These are phyloP conservation scores for Lates calcarifer DNA, from an alignment of 2,113 vertebrate genomes.

Conservation along the genomic window DNA sequence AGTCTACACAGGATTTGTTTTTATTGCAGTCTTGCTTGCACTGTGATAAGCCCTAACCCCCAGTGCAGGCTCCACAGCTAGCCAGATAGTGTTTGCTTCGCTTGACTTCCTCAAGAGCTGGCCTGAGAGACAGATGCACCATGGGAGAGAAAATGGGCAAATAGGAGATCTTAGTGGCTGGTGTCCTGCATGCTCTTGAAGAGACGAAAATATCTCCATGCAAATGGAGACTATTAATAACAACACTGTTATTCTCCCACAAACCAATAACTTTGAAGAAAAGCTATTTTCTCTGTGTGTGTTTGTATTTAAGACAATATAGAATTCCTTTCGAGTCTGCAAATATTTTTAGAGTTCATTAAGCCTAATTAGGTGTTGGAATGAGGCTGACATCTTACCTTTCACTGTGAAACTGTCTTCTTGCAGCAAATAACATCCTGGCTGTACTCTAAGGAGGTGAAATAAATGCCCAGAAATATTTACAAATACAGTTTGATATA, in stretches of 20 bases:
- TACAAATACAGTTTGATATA: conserved; percentile 4
- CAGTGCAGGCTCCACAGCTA: conserved; percentile 44
- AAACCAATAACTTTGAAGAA: conserved; percentile 11
- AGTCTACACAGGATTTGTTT: conserved; percentile 51
- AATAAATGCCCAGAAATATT: conserved; percentile 12
- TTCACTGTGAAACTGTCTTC: not conserved
- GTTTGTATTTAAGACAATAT: conserved; percentile 13
- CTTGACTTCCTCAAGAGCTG: conserved; percentile 67
- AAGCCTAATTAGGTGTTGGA: conserved; percentile 43
- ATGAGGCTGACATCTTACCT: conserved; percentile 17
- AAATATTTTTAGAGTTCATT: conserved; percentile 27
- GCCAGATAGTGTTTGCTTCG: conserved; percentile 74
- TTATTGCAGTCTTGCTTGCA: conserved; percentile 40
- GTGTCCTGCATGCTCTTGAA: conserved; percentile 28
- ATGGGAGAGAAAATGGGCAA: conserved; percentile 43
- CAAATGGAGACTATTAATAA: conserved; percentile 43
- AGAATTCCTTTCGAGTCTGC: conserved; percentile 28
- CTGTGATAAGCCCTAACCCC: conserved; percentile 60
- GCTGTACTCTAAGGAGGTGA: not conserved
- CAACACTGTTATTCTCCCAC: not conserved
- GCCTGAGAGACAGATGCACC: conserved; percentile 71
- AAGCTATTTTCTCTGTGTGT: not conserved
- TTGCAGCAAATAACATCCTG: conserved; percentile 17
- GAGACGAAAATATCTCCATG: conserved; percentile 38
- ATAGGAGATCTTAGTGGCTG: conserved; percentile 24